Percentiles rank a stretch among this genome's conserved stretches.
Conservation (phyloP, 1,140 invertebrate genomes). For the Drosophila varians region DNA sequence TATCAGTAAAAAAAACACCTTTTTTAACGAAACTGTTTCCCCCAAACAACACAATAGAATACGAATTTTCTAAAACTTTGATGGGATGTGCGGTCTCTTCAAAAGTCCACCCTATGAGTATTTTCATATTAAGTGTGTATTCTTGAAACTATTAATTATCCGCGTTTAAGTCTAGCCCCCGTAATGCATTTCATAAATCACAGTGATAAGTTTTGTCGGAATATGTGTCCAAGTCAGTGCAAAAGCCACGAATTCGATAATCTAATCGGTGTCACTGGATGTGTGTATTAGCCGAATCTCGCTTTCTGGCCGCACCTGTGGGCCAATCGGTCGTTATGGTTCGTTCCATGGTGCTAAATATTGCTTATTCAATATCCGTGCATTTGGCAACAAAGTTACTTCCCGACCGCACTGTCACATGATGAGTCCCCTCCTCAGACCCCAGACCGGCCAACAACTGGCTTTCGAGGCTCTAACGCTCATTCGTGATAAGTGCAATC, state of each 20-base stretch:
- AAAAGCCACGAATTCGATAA: constrained; percentile 1
- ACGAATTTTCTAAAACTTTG: no score
- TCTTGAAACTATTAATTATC: background rate
- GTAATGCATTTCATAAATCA: constrained; percentile 32
- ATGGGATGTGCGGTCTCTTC: no score
- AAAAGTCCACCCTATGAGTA: no score
- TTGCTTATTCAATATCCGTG: constrained; percentile 19
- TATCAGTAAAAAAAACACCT: no score
- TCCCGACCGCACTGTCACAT: constrained; percentile 54
- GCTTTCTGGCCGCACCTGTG: background rate
- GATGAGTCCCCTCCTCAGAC: constrained; percentile 21
- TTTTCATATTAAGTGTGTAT: no score
- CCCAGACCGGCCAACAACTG: constrained; percentile 32
- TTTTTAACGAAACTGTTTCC: no score
- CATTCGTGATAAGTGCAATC: constrained; percentile 69
- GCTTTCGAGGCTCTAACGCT: constrained; percentile 39
- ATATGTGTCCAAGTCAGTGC: background rate
- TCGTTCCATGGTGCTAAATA: constrained; percentile 27
- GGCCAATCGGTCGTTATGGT: background rate
- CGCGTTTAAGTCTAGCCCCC: background rate
- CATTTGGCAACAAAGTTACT: constrained; percentile 42
- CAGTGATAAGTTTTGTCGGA: constrained; percentile 6
- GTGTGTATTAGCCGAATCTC: constrained; percentile 25
- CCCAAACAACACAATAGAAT: no score
- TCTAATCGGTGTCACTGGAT: constrained; percentile 33